Evolutionary conservation across 2,888 invertebrate species (phyloP), one percentile per base, ranked within the genome.

Genomic region (Colletes collaris): DNA sequence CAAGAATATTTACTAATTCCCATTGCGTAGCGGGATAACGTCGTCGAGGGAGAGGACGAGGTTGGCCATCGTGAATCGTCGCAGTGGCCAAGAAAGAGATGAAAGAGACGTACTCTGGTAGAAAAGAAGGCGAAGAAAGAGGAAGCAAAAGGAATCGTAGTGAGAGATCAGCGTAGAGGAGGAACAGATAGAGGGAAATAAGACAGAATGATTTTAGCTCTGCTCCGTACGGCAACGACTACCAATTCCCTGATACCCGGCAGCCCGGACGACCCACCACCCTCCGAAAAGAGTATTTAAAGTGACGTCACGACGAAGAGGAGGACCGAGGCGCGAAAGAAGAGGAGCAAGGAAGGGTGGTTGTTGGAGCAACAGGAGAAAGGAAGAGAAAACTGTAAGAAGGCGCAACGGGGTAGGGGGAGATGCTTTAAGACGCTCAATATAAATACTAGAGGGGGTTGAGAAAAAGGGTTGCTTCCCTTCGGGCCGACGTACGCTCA

Each of bases 381-480:
- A 66, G 65, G 40, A 53, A 79, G 83, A 76, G 82, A 76, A 82
- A 77, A 81, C 76, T 73, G 85, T 86, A 66, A 86, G 68, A 68
- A 79, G 84, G 79, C 53, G 63, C 62, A 59, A 53, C 44, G 81
- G 65, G 60, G 71, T 73, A 71, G 79, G 81, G 84, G 89, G 89
- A 88, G 91, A 92, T 92, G 91, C 92, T 92, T 92, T 92, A 93
- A 93, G 92, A 92, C 92, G 93, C 92, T 93, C 93, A 92, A 92
- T 92, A 87, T 87, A 87, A 87, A 87, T 87, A 87, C 86, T 87
- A 87, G 86, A 88, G 89, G 87, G 90, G 90, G 87, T 88, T 89
- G 91, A 91, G 92, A 92, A 92, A 93, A 93, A 93, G 92, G 92
- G 92, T 93, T 93, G 91, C 92, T 91, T 90, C 90, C 91, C 91